Evolutionary conservation across 2,888 invertebrate genomes (phyloP), one percentile per base, ranked within the genome.

Genomic region (Drosophila incognita): DNA sequence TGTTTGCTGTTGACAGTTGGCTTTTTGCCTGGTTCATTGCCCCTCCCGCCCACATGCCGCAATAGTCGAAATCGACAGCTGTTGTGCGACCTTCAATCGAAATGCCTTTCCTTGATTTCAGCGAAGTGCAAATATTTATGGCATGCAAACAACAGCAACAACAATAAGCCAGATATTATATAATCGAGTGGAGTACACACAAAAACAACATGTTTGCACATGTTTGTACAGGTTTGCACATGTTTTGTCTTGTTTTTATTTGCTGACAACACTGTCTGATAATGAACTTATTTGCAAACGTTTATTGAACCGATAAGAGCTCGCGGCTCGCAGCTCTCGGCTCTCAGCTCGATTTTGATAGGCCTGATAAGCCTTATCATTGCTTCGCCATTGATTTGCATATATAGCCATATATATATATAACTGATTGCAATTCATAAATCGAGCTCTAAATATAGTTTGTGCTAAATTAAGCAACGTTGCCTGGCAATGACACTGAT

Each of bases 1-100:
- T 15, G 31, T 31, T 57, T 21, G 29, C 21, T 15, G 31, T 57
- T 57, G 31, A 21, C 56, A 29, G 38, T 56, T 56, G 18, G 29
- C n/a, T 56, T 18, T 57, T 31, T 65, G 67, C 36, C 54, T 63
- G 72, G 83, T 83, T 85, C 79, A 79, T 65, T 76, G 82, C 53
- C 71, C 77, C 49, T 35, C 63, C 76, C 76, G 48, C 57, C 59
- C 72, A 72, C 83, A 68, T 65, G 42, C 48, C 36, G 18, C 35
- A 46, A 58, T 48, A 5, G 35, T 36, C 15, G 13, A 53, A 36
- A 49, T 48, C 59, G 59, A 48, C 82, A 79, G 70, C 79, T 81
- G 86, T 67, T 79, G 48, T 7, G 13, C 60, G 83, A 83, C 86
- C 83, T 83, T 81, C 81, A 48, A 31, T 21, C 69, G 54, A 63